Conservation (phyloP, 2,113 vertebrate genomes). For the Brachyhypopomus occidentalis region DNA sequence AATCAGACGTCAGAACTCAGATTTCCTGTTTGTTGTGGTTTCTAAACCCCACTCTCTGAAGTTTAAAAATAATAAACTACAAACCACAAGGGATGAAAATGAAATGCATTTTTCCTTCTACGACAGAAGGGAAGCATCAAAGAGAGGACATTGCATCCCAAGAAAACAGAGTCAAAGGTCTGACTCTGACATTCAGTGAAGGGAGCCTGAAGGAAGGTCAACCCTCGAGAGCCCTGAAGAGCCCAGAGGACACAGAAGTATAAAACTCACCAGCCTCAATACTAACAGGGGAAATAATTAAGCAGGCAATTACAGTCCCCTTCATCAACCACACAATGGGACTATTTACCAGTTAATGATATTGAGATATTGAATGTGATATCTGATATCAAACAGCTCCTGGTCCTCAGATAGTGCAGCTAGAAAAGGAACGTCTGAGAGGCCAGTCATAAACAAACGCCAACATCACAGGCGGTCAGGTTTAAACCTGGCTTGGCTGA, state of each 20-base stretch:
- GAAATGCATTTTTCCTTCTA: neutral
- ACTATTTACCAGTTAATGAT: neutral
- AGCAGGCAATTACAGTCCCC: no score
- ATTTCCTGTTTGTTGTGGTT: conserved; percentile 33
- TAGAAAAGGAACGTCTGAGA: neutral
- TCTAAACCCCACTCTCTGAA: neutral
- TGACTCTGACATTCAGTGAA: conserved; percentile 1
- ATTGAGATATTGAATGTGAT: neutral
- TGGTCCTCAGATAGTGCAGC: neutral
- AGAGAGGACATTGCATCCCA: neutral
- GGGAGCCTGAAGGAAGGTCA: neutral
- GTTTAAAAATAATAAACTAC: conserved; percentile 10
- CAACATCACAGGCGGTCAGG: conserved; percentile 18
- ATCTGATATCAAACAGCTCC: neutral
- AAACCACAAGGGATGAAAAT: conserved; percentile 1
- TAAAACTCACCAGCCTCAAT: no score
- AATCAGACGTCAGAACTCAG: conserved; percentile 4
- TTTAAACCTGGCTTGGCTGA: conserved; percentile 54
- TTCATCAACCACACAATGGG: neutral
- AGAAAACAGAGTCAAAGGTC: conserved; percentile 24
- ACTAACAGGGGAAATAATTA: no score
- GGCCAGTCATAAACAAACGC: conserved; percentile 11
- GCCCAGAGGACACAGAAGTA: neutral
- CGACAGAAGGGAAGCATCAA: neutral
- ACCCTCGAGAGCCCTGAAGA: neutral